Base-by-base conservation (phyloP, 2,888 invertebrate species). In the Tromatobia lineatoria region DNA sequence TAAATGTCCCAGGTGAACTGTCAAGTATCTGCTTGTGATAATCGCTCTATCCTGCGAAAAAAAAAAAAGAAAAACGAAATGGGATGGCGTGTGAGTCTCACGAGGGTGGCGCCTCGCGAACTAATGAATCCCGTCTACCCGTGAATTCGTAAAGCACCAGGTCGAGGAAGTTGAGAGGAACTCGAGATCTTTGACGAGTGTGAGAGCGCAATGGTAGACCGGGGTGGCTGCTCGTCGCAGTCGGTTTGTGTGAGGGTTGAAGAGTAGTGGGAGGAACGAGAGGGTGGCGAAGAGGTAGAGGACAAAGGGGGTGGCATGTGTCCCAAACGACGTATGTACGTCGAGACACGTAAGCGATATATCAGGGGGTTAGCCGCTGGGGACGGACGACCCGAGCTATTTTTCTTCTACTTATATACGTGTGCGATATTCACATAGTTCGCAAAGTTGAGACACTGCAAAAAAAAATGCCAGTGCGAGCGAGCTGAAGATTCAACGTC, bases 291-390 rank as follows among this genome's bases (percentile, higher is more conserved):
- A 67, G 66, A 45, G 78, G 82, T 74, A 73, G 70, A 80, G 85
- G 75, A 80, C 75, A 83, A 82, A 80, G 86, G 88, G 88, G 90
- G 89, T 86, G 90, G 90, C 91, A 91, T 92, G 91, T 92, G 93
- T 93, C 92, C 91, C 92, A 92, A 93, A 93, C 92, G 93, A 93
- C 92, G 92, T 93, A 92, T 93, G 93, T 93, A 92, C 92, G 91
- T 90, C 91, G 92, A 91, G 93, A 93, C 93, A 93, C 93, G 93
- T 93, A 93, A 93, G 92, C 93, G 93, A 93, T 93, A 93, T 93
- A 93, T 93, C 93, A 93, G 92, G 91, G 93, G 93, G 93, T 93
- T 93, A 93, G 93, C 93, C 93, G 91, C 92, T 92, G 91, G 93
- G 93, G 93, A 93, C 93, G 91, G 90, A 92, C 92, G 92, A 92